Conservation (phyloP, 2,888 invertebrate genomes). For the Drosophila quinaria region DNA sequence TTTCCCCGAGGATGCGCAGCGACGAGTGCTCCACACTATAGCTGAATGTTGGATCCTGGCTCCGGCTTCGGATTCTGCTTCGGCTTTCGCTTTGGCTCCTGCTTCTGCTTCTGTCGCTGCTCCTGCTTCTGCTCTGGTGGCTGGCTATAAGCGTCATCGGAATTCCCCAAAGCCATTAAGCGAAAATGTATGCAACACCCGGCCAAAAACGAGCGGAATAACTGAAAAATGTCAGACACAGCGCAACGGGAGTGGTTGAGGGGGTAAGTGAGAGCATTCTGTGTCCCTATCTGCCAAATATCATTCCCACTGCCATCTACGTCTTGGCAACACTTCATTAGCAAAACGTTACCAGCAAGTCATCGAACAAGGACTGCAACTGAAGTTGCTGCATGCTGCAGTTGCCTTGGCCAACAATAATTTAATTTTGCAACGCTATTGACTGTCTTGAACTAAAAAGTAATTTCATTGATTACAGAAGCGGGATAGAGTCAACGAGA, state of each 20-base stretch:
- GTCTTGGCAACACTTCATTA: conserved; percentile 77
- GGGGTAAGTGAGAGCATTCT: neutral
- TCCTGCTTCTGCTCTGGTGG: conserved; percentile 30
- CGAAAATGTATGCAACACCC: conserved; percentile 78
- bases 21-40: conserved; percentile 28
- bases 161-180: conserved; percentile 80
- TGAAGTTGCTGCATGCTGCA: conserved; percentile 17
- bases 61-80: conserved; percentile 9
- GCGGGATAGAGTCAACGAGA: conserved; percentile 1
- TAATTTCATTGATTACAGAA: conserved; percentile 78
- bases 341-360: conserved; percentile 66
- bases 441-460: conserved; percentile 72
- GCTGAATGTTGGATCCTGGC: conserved; percentile 24
- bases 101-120: neutral
- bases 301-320: conserved; percentile 35
- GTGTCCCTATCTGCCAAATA: neutral
- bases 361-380: conserved; percentile 17
- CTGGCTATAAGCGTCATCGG: conserved; percentile 78
- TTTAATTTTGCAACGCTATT: conserved; percentile 74
- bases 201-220: conserved; percentile 56
- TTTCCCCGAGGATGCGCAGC: conserved; percentile 71
- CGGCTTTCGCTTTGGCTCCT: neutral
- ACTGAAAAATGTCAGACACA: conserved; percentile 74
- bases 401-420: conserved; percentile 64
- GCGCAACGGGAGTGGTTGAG: conserved; percentile 8